Conservation (phyloP, 2,888 invertebrate species). For the Meloe dianella region DNA sequence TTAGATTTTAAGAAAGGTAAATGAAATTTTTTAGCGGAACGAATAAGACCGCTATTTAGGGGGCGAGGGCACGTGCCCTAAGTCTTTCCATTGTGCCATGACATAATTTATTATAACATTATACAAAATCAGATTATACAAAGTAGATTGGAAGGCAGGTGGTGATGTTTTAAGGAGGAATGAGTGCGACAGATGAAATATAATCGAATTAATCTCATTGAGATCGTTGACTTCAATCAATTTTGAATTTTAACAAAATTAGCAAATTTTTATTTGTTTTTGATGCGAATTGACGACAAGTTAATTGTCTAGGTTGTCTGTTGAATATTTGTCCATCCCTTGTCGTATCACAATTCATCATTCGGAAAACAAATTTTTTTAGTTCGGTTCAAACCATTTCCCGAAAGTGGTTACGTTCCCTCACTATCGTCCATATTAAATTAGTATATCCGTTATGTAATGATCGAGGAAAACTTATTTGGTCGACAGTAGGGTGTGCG, state of each 20-base stretch:
- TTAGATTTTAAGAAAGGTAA: conserved; percentile 21
- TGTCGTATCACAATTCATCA: conserved; percentile 46
- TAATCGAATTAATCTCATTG: conserved; percentile 16
- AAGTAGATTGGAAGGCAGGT: conserved; percentile 37
- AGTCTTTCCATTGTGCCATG: conserved; percentile 32
- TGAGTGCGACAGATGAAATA: conserved; percentile 27
- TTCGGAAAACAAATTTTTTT: conserved; percentile 47
- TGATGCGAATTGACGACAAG: neutral
- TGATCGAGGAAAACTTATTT: conserved; percentile 29
- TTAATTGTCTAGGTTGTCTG: neutral
- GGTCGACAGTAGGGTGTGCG: conserved; percentile 41
- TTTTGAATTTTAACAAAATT: neutral
- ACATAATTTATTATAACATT: conserved; percentile 43
- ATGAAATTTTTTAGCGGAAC: conserved; percentile 25
- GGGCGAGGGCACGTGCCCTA: conserved; percentile 38
- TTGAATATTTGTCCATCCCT: neutral
- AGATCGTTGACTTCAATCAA: conserved; percentile 3
- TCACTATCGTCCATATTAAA: conserved; percentile 37
- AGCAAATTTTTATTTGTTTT: neutral
- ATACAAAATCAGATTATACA: conserved; percentile 40
- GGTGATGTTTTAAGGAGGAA: conserved; percentile 26
- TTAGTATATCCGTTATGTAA: conserved; percentile 16
- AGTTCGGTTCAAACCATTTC: conserved; percentile 42
- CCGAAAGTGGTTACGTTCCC: conserved; percentile 40
- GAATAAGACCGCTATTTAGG: conserved; percentile 27